These are phyloP conservation scores for Anarhynchus alexandrinus DNA, from an alignment of 2,113 vertebrate species.

Conservation along the genomic window DNA sequence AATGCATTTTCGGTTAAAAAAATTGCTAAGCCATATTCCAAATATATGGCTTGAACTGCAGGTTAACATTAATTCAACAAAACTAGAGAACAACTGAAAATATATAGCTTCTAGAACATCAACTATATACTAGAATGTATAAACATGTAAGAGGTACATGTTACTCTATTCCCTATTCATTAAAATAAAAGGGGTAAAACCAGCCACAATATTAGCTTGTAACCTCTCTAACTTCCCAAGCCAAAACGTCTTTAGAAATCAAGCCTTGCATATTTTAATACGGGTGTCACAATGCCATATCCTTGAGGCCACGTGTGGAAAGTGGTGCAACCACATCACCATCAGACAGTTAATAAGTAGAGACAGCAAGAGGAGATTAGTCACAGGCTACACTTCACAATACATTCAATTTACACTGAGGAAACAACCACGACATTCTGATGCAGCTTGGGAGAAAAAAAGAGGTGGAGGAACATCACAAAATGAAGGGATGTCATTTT, in stretches of 20 bases:
- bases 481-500: neutral
- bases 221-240: neutral
- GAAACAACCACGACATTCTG: slow-evolving; percentile 11
- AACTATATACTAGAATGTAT: neutral
- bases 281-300: neutral
- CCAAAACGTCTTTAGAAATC: neutral
- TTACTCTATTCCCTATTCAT: neutral
- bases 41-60: neutral
- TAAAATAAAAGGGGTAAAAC: neutral
- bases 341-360: slow-evolving; percentile 29
- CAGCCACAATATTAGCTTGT: neutral
- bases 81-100: neutral
- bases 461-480: neutral
- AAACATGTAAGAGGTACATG: neutral
- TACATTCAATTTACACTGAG: neutral
- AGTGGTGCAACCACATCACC: slow-evolving; percentile 16
- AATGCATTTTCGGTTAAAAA: neutral
- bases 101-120: neutral
- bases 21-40: neutral
- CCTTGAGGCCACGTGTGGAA: slow-evolving; percentile 7
- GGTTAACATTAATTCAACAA: neutral
- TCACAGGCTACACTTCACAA: slow-evolving; percentile 58
- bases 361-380: slow-evolving; percentile 65
- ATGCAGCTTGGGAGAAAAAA: neutral
- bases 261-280: neutral